These are phyloP conservation scores for Pachyseris speciosa DNA, from an alignment of 64 coral and sea anemone genomes.

Conservation along the genomic window DNA sequence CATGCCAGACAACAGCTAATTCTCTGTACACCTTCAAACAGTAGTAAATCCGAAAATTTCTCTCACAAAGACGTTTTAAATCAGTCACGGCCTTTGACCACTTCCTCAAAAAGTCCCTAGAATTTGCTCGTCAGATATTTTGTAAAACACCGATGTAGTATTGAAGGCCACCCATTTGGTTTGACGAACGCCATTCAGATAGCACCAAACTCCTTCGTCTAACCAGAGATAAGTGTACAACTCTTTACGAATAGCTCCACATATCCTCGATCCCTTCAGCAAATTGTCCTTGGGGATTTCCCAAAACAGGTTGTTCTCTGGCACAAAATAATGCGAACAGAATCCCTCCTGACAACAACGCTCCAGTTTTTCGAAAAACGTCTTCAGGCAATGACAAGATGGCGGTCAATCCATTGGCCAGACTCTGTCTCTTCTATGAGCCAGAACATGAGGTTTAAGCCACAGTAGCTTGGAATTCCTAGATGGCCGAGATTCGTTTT, in stretches of 20 bases:
- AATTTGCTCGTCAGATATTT: neutral
- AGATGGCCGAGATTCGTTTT: neutral
- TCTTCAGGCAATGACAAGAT: slow-evolving; percentile 2
- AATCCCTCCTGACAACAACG: slow-evolving; percentile 4
- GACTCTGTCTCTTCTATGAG: neutral
- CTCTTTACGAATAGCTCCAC: neutral
- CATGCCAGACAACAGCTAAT: slow-evolving; percentile 2
- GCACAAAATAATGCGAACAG: slow-evolving; percentile 13
- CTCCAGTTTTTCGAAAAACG: slow-evolving; percentile 12
- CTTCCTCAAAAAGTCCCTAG: neutral
- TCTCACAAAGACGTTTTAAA: neutral
- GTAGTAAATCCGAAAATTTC: slow-evolving; percentile 19
- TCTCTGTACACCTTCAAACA: slow-evolving; percentile 9
- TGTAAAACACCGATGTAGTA: neutral
- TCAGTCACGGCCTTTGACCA: neutral
- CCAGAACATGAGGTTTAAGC: slow-evolving; percentile 14
- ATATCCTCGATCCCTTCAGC: neutral
- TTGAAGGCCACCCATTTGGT: neutral
- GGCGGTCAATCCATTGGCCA: neutral
- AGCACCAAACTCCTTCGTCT: slow-evolving; percentile 6
- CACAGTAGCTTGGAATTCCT: neutral
- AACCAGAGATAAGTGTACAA: slow-evolving; percentile 1
- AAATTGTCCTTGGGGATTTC: neutral
- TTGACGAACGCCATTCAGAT: neutral
- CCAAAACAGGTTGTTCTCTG: slow-evolving; percentile 4